These are phyloP conservation scores for Cottoperca gobio DNA, from an alignment of 2,797 vertebrate genomes.

Conservation along the genomic window DNA sequence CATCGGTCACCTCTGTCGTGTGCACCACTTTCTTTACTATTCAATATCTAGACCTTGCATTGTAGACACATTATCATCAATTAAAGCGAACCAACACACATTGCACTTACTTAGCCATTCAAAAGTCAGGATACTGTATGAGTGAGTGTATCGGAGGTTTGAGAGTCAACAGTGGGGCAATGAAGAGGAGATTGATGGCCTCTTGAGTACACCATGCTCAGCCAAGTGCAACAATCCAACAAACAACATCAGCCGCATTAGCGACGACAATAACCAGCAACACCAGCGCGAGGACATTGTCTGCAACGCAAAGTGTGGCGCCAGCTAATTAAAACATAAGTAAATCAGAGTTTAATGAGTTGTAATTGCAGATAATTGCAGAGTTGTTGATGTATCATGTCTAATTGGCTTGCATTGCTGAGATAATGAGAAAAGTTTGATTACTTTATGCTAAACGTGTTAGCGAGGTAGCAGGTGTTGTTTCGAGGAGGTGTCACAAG, in stretches of 20 bases:
- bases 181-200: conserved; percentile 68
- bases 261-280: conserved; percentile 43
- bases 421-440: conserved; percentile 86
- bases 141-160: conserved; percentile 22
- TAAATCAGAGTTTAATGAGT: conserved; percentile 82
- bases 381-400: conserved; percentile 82
- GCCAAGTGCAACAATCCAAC: conserved; percentile 68
- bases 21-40: neutral
- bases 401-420: conserved; percentile 82
- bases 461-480: conserved; percentile 82
- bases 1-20: conserved; percentile 7
- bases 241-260: conserved; percentile 68
- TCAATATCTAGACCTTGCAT: neutral
- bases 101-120: conserved; percentile 4
- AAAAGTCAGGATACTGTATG: conserved; percentile 21
- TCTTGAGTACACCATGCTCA: conserved; percentile 62
- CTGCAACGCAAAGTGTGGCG: conserved; percentile 54
- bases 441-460: conserved; percentile 84
- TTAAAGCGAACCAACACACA: conserved; percentile 9
- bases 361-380: conserved; percentile 84
- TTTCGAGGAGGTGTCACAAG: conserved; percentile 76
- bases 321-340: conserved; percentile 84
- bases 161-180: conserved; percentile 61
- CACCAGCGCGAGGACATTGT: conserved; percentile 61
- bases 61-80: conserved; percentile 21